phyloP scores from a whole-genome alignment of 2,113 vertebrate genomes.

The Laticauda laticaudata region DNA sequence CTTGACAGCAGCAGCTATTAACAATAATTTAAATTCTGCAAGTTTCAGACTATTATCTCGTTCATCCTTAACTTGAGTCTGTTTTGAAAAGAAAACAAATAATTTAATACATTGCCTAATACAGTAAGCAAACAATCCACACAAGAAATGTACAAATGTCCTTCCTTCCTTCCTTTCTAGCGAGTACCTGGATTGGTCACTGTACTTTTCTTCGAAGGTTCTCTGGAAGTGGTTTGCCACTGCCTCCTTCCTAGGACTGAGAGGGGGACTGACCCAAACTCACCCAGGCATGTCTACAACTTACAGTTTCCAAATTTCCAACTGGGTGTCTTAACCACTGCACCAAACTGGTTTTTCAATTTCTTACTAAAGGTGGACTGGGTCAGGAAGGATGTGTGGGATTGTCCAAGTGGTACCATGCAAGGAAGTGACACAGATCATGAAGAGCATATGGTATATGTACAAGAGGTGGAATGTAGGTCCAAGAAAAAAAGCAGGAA shows the following conservation, averaged over 20 bases:
- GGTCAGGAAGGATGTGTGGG: background rate
- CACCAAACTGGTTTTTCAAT: background rate
- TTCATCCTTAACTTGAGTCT: constrained; percentile 70
- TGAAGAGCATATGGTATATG: background rate
- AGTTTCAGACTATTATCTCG: constrained; percentile 82
- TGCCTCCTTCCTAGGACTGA: background rate
- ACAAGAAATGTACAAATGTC: background rate
- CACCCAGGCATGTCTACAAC: background rate
- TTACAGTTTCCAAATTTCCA: background rate
- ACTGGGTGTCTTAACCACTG: background rate
- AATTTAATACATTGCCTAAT: constrained; percentile 31
- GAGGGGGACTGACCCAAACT: background rate
- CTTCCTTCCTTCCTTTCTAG: background rate
- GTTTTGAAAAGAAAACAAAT: constrained; percentile 31
- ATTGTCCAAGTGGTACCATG: background rate
- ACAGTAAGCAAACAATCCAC: background rate
- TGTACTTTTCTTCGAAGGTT: background rate
- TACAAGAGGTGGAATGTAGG: background rate
- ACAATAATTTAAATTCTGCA: constrained; percentile 89
- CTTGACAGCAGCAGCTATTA: constrained; percentile 84
- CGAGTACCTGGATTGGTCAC: background rate
- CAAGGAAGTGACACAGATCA: background rate
- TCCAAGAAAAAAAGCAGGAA: background rate
- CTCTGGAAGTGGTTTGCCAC: background rate
- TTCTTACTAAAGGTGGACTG: background rate